These are phyloP conservation scores for Todiramphus saurophagus DNA, from an alignment of 2,113 vertebrate genomes.

Conservation along the genomic window DNA sequence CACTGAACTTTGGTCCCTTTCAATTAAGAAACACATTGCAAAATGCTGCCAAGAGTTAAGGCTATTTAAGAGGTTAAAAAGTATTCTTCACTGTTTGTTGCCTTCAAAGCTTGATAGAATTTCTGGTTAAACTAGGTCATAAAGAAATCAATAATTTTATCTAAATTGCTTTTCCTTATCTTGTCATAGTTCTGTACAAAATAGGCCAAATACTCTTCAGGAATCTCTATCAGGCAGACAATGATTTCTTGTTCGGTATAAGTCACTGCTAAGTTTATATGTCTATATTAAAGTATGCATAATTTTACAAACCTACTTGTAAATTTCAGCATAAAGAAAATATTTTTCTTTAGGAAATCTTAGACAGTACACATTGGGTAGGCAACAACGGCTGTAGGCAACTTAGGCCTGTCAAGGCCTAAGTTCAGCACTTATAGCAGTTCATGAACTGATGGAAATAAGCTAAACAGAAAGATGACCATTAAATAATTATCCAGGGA, in stretches of 20 bases:
- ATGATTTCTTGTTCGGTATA: not conserved
- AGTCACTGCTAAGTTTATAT: not conserved
- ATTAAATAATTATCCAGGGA: not conserved
- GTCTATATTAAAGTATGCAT: not conserved
- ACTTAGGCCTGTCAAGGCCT: not conserved
- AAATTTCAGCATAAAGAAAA: not conserved
- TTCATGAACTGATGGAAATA: not conserved
- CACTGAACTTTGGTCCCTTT: not conserved
- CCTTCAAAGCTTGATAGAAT: not conserved
- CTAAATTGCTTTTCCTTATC: constrained; percentile 65
- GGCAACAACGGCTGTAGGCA: not conserved
- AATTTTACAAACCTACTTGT: not conserved
- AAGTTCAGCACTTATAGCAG: not conserved
- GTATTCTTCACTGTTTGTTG: not conserved
- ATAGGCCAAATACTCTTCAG: not conserved
- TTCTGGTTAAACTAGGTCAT: constrained; percentile 16
- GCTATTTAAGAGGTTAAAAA: not conserved
- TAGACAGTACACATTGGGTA: not conserved
- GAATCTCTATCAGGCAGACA: not conserved
- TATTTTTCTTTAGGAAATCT: not conserved
- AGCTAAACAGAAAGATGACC: not conserved
- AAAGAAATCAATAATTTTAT: constrained; percentile 60
- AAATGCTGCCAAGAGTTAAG: not conserved
- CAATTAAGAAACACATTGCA: not conserved
- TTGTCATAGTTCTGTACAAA: constrained; percentile 13